phyloP scores from a whole-genome alignment of 1,140 invertebrate species.

The Psilanteris sp. region DNA sequence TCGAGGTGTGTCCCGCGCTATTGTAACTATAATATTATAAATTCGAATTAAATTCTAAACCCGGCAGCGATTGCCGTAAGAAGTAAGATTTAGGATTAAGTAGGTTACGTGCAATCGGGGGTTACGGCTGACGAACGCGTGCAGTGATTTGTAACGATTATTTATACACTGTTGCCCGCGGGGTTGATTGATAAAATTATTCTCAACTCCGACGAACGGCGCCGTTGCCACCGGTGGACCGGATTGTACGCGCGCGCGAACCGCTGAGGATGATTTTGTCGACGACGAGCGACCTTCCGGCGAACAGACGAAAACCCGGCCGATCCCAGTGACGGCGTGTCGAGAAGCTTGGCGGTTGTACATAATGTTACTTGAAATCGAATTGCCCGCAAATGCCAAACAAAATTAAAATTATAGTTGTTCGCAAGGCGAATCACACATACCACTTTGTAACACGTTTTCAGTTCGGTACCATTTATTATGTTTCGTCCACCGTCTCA shows the following conservation, averaged over 20 bases:
- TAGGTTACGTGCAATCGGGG: slow-evolving; percentile 63
- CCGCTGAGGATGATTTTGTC: slow-evolving; percentile 44
- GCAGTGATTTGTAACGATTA: slow-evolving; percentile 38
- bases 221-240: no score
- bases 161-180: no score
- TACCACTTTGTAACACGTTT: slow-evolving; percentile 68
- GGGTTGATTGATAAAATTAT: slow-evolving; percentile 40
- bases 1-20: slow-evolving; percentile 67
- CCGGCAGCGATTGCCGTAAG: slow-evolving; percentile 38
- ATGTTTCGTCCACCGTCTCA: slow-evolving; percentile 70
- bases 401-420: slow-evolving; percentile 65
- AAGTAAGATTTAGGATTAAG: slow-evolving; percentile 44
- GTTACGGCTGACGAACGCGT: slow-evolving; percentile 66
- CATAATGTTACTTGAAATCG: slow-evolving; percentile 71
- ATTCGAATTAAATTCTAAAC: slow-evolving; percentile 55
- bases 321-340: slow-evolving; percentile 53
- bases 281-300: no score
- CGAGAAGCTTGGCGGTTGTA: slow-evolving; percentile 73
- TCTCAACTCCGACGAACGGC: no score
- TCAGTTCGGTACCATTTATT: slow-evolving; percentile 77
- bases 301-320: neutral
- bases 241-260: slow-evolving; percentile 12
- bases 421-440: slow-evolving; percentile 63
- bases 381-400: slow-evolving; percentile 72
- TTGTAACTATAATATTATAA: no score